Base-by-base conservation (phyloP, 1,140 invertebrate genomes). In the Diorhabda elongata region DNA sequence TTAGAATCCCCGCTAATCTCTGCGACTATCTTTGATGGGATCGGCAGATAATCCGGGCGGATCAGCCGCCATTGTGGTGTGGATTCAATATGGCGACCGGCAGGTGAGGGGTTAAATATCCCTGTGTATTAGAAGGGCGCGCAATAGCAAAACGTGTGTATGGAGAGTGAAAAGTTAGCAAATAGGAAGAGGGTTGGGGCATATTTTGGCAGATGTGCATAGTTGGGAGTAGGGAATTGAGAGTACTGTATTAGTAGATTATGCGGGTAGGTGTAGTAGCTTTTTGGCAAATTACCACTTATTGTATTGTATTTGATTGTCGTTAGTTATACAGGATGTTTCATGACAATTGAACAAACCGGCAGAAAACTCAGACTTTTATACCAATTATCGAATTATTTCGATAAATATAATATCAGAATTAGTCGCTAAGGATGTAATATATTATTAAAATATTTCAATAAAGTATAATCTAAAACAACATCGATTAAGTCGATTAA, bases 1-100 rank as follows among this genome's bases (percentile, higher is more conserved):
- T 78, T 78, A 76, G 75, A 71, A 77, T 78, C 72, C 69, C 71
- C 69, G 76, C 75, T 78, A 77, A 77, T 77, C 76, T 78, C 72
- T 61, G 65, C 63, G 68, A 8, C 69, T 74, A 76, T 77, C 76
- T 73, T 8, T 66, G 77, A 78, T 78, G 73, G 75, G 72, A 78
- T 78, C 77, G 72, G 63, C 67, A 67, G 74, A 77, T 76, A 78
- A 72, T 69, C 70, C 65, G 64, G 65, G 67, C 71, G 68, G 73
- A 52, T 52, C 72, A 70, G 68, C 72, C 62, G 76, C 76, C 76
- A 78, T 78, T 75, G 74, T 76, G 72, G 76, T 66, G 67, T 66
- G 69, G 71, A 59, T 70, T 71, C 69, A 77, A 77, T 73, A 77
- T 77, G 76, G 76, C 75, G 71, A 75, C 64, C 72, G 68, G 67